Base-by-base conservation (phyloP, 2,888 invertebrate species). In the Schizaphis graminum region DNA sequence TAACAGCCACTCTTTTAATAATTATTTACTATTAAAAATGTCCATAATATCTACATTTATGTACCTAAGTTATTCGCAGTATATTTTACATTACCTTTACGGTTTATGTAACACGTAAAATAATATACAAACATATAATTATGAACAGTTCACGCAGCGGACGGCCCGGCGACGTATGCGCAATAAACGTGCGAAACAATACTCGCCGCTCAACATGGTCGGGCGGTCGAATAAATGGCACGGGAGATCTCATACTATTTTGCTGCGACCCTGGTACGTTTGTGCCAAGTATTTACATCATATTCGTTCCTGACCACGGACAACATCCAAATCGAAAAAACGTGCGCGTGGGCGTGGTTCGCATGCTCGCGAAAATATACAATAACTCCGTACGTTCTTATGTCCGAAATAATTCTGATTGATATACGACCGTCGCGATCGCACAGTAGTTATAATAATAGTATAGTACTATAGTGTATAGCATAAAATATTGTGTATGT, bases 221-320 rank as follows among this genome's bases (percentile, higher is more conserved):
- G 10, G 26, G 56, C 11, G 56, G 89, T 89, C 41, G 49, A 56
- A 89, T 56, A 77, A 41, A 56, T 28, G 26, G 89, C 56, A 89
- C 88, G 56, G 26, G 41, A 26, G 88, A 24, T 41, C 7, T 41
- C 13, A 26, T 26, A 35, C 35, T 35, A 7, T 35, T 77, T 1
- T 35, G 35, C 77, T 89, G 89, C n/a, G 56, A 56, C 89, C 89
- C 89, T 89, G 56, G 89, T 89, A 56, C 21, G 56, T 41, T 41
- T 56, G 41, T 41, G 89, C 26, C 26, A 41, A 89, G 49, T 41
- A 56, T 49, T 89, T 89, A 89, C 41, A 89, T 89, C 89, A 89
- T 89, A 56, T 41, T 10, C 35, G 41, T 89, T 89, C 89, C 53
- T 89, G 56, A 89, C 77, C 77, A 77, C 77, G 35, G 77, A 8